Evolutionary conservation across 2,113 vertebrate species (phyloP).

Genomic region (Menura novaehollandiae): DNA sequence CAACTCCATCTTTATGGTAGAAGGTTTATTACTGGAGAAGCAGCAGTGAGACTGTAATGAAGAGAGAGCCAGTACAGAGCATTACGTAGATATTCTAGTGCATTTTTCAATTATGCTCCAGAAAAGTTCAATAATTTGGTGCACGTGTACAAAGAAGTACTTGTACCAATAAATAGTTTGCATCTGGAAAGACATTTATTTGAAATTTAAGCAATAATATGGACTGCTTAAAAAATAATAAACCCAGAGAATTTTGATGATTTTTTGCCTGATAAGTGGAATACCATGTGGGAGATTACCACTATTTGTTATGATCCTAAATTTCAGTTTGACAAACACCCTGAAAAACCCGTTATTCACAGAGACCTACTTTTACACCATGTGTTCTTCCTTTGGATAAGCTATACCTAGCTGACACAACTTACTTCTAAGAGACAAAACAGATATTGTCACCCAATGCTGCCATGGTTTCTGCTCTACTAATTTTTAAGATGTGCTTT

Average conservation of each 20-base stretch:
- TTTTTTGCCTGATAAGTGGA: background rate
- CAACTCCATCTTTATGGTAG: background rate
- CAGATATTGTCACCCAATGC: background rate
- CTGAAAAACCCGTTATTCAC: background rate
- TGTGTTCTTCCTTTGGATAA: background rate
- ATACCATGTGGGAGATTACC: background rate
- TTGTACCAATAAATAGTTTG: background rate
- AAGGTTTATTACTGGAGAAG: background rate
- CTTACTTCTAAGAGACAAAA: background rate
- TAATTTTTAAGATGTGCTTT: background rate
- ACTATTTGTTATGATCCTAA: background rate
- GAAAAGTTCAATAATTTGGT: background rate
- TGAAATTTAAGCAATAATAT: background rate
- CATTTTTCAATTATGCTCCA: background rate
- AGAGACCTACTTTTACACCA: background rate
- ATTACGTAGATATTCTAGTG: background rate
- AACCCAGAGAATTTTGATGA: accelerated
- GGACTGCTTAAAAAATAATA: background rate
- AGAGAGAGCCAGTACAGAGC: background rate
- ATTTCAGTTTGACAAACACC: background rate
- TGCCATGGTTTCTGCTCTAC: background rate
- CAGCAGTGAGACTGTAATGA: background rate
- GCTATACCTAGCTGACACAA: background rate
- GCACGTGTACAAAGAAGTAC: background rate
- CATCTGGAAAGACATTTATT: background rate